Percentiles rank a stretch among this genome's conserved stretches.
These are phyloP conservation scores for Marmota monax DNA, from an alignment of 2,113 vertebrate genomes.

Conservation along the genomic window DNA sequence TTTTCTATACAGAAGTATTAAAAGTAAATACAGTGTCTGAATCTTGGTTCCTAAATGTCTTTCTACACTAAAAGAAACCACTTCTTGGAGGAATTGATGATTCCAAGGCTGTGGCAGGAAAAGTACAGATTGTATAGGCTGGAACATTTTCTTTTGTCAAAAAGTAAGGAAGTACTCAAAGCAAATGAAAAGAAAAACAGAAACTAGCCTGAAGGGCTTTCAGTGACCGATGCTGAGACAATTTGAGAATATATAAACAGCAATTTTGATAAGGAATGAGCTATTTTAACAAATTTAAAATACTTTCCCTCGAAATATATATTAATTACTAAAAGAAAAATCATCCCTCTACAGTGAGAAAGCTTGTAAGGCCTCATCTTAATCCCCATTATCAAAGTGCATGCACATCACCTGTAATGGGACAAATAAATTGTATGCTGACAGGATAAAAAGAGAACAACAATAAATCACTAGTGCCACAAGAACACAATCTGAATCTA, in stretches of 20 bases:
- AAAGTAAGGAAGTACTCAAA: conserved; percentile 24
- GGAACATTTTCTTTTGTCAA: not conserved
- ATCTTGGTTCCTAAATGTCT: conserved; percentile 16
- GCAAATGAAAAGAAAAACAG: conserved; percentile 24
- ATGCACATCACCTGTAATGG: not conserved
- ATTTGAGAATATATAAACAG: not conserved
- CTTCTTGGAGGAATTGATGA: not conserved
- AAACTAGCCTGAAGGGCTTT: conserved; percentile 27
- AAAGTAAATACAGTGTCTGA: not conserved
- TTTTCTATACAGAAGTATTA: not conserved
- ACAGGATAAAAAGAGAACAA: conserved; percentile 19
- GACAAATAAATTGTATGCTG: not conserved
- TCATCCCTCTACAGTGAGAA: not conserved
- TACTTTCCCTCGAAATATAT: not conserved
- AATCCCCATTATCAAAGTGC: conserved; percentile 17
- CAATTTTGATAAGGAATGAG: not conserved
- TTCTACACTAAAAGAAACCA: not conserved
- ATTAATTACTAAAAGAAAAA: not conserved
- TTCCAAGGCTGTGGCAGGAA: not conserved
- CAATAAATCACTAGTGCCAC: not conserved
- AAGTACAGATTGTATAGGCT: not conserved
- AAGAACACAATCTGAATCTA: conserved; percentile 10
- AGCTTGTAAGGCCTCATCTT: not conserved
- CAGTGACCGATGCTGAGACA: not conserved
- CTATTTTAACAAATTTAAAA: conserved; percentile 43